A percentile compares a stretch with the other conserved stretches of the same genome.
Conservation (phyloP, 2,888 invertebrate species). For the Odiellus spinosus region DNA sequence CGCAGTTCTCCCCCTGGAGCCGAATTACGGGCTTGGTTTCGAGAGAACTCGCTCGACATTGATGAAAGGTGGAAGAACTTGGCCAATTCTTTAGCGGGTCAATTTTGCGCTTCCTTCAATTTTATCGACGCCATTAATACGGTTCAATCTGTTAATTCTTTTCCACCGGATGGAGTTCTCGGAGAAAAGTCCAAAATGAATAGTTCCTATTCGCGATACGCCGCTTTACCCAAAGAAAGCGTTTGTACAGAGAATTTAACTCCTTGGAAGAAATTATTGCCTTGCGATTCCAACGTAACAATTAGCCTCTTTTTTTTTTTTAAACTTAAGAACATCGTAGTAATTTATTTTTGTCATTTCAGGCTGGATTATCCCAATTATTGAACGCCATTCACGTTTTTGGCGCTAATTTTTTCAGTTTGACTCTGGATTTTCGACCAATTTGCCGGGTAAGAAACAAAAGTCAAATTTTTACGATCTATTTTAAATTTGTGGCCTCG, state of each 20-base stretch:
- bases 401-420: slow-evolving; percentile 80
- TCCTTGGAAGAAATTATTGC: slow-evolving; percentile 92
- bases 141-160: slow-evolving; percentile 62
- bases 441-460: slow-evolving; percentile 44
- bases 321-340: too few relatives aligned
- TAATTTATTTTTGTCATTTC: too few relatives aligned
- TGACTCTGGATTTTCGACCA: slow-evolving; percentile 67
- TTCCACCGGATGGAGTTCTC: slow-evolving; percentile 55
- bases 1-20: slow-evolving; percentile 81
- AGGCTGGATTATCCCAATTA: slow-evolving; percentile 64
- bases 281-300: slow-evolving; percentile 62
- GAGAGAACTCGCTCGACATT: slow-evolving; percentile 26
- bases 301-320: too few relatives aligned
- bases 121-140: slow-evolving; percentile 75
- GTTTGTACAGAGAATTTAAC: slow-evolving; percentile 98
- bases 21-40: slow-evolving; percentile 87
- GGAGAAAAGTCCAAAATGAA: slow-evolving; percentile 35
- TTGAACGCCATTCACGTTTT: slow-evolving; percentile 80
- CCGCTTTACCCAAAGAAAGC: slow-evolving; percentile 84
- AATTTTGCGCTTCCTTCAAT: slow-evolving; percentile 90
- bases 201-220: slow-evolving; percentile 42
- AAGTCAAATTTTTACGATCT: slow-evolving; percentile 1
- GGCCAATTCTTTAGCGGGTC: slow-evolving; percentile 76
- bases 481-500: too few relatives aligned
- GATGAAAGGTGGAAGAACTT: slow-evolving; percentile 57